Evolutionary conservation across 2,797 vertebrate species (phyloP).

Genomic region (Tenualosa thibaudeaui): DNA sequence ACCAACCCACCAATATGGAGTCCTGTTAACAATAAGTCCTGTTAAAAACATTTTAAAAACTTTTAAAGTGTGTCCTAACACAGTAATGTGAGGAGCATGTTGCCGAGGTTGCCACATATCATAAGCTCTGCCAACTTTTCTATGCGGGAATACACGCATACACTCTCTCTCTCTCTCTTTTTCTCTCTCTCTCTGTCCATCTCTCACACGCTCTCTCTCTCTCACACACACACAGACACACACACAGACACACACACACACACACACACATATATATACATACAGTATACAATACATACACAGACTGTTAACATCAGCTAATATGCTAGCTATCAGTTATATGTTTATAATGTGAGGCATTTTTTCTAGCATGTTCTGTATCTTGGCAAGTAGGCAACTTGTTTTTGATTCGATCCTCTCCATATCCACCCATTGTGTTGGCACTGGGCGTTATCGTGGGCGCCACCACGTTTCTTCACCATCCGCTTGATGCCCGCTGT

Average conservation of each 20-base stretch:
- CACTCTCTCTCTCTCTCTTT: too few relatives aligned
- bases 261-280: neutral
- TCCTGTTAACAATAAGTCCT: neutral
- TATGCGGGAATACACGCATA: neutral
- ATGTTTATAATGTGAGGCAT: neutral
- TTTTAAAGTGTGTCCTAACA: too few relatives aligned
- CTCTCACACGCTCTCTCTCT: too few relatives aligned
- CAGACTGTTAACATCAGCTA: neutral
- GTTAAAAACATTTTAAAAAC: too few relatives aligned
- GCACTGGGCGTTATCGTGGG: neutral
- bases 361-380: neutral
- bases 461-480: neutral
- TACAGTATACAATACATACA: neutral
- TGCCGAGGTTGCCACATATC: too few relatives aligned
- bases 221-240: neutral
- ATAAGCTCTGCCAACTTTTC: too few relatives aligned
- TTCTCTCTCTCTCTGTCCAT: too few relatives aligned
- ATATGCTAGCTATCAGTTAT: neutral
- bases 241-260: constrained; percentile 5
- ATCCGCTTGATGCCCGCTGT: neutral
- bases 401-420: neutral
- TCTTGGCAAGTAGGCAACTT: neutral
- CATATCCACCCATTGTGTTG: constrained; percentile 13
- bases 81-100: too few relatives aligned
- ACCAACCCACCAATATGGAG: too few relatives aligned